Evolutionary conservation across 1,140 invertebrate genomes (phyloP).

Genomic region (Dufourea novaeangliae): DNA sequence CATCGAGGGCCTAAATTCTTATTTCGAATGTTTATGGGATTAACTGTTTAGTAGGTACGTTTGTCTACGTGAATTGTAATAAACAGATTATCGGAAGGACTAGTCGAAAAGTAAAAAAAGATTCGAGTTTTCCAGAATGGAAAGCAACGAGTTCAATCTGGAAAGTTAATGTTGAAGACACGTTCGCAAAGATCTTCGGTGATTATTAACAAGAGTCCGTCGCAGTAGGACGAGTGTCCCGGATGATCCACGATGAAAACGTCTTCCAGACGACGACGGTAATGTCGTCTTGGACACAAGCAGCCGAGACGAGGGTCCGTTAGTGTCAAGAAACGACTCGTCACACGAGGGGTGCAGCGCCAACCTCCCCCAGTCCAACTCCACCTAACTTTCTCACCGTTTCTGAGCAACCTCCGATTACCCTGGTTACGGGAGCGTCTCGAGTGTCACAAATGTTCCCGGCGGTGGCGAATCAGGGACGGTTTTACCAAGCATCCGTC

Average conservation of each 20-base stretch:
- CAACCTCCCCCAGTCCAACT: slow-evolving; percentile 20
- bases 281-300: slow-evolving; percentile 55
- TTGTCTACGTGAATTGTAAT: too few species aligned
- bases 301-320: slow-evolving; percentile 65
- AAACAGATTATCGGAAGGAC: too few species aligned
- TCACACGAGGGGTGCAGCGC: slow-evolving; percentile 64
- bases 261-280: slow-evolving; percentile 59
- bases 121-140: too few species aligned
- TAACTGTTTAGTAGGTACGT: too few species aligned
- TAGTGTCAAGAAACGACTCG: slow-evolving; percentile 67
- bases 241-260: slow-evolving; percentile 62
- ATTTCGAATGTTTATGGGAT: too few species aligned
- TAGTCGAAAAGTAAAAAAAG: too few species aligned
- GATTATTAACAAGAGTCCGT: neutral
- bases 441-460: slow-evolving; percentile 30
- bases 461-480: slow-evolving; percentile 23
- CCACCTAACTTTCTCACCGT: slow-evolving; percentile 66
- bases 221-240: slow-evolving; percentile 3
- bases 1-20: too few species aligned
- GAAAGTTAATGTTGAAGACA: neutral
- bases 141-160: too few species aligned
- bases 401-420: slow-evolving; percentile 73
- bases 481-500: neutral
- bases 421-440: slow-evolving; percentile 63
- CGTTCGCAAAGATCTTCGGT: too few species aligned